Percentiles rank a stretch among this genome's conserved stretches.
phyloP scores from a whole-genome alignment of 2,797 vertebrate genomes.

The Eptatretus atami region DNA sequence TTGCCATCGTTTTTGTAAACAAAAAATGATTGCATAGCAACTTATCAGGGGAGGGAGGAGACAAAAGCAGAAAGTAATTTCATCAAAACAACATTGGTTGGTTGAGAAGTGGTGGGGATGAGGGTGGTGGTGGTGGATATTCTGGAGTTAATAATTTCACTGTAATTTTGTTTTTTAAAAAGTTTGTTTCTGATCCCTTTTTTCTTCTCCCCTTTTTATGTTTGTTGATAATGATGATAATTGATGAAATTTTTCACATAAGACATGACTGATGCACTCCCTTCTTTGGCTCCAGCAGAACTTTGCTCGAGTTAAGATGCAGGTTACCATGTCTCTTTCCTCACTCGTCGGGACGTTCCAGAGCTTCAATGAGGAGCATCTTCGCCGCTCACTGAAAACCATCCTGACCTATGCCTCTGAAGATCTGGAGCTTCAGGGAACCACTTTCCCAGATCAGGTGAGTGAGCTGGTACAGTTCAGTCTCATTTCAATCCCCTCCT shows the following conservation, averaged over 20 bases:
- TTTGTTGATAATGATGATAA: constrained; percentile 7
- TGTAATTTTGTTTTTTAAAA: not conserved
- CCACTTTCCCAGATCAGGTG: constrained; percentile 52
- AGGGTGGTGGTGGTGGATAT: not conserved
- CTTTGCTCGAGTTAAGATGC: constrained; percentile 76
- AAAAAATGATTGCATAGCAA: no score
- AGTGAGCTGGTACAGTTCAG: no score
- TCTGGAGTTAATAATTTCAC: no score
- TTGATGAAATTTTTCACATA: not conserved
- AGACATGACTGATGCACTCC: not conserved
- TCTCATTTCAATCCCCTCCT: no score
- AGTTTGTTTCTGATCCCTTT: not conserved
- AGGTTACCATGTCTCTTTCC: constrained; percentile 66
- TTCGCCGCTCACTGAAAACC: constrained; percentile 48
- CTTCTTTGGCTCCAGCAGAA: constrained; percentile 18
- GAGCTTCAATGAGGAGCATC: constrained; percentile 51
- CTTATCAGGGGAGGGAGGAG: no score
- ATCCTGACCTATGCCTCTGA: constrained; percentile 58
- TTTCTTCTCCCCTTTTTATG: constrained; percentile 7
- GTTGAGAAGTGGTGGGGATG: no score
- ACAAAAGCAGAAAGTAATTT: no score
- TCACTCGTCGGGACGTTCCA: constrained; percentile 47
- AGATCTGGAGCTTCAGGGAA: constrained; percentile 40
- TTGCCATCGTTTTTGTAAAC: no score
- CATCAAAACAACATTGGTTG: no score